Conservation (phyloP, 2,113 vertebrate genomes). For the Pelvicachromis taeniatus region DNA sequence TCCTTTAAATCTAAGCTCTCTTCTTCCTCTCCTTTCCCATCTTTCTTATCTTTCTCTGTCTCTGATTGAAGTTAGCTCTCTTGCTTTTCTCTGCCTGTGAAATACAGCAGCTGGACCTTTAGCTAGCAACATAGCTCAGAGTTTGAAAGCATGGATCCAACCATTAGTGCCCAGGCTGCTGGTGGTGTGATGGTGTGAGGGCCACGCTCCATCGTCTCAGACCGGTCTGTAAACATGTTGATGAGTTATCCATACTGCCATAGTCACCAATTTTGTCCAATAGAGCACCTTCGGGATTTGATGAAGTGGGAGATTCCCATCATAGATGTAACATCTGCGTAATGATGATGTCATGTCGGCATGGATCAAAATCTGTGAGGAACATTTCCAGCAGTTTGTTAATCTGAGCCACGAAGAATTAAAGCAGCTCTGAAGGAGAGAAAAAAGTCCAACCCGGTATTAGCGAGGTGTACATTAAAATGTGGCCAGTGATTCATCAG, state of each 20-base stretch:
- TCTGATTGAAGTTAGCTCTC: neutral
- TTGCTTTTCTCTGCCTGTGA: neutral
- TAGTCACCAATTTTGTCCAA: neutral
- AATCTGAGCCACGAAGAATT: neutral
- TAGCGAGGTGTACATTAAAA: neutral
- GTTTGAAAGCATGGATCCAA: neutral
- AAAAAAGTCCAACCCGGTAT: neutral
- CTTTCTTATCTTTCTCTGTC: neutral
- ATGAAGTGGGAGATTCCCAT: neutral
- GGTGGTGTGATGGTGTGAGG: neutral
- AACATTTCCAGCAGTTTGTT: neutral
- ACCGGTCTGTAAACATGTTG: neutral
- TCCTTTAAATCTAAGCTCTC: neutral
- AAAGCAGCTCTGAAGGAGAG: neutral
- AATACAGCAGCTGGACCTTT: neutral
- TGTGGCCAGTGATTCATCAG: neutral
- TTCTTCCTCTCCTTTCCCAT: neutral
- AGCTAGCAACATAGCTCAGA: neutral
- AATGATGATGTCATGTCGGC: neutral
- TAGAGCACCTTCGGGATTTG: neutral
- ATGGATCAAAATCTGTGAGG: neutral
- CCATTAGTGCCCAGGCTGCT: neutral
- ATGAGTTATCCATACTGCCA: neutral
- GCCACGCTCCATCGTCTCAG: neutral
- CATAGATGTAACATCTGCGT: neutral